Percentiles rank a stretch among this genome's conserved stretches.
Evolutionary conservation across 2,888 invertebrate species (phyloP).

Genomic region (Drosophila mulleri): DNA sequence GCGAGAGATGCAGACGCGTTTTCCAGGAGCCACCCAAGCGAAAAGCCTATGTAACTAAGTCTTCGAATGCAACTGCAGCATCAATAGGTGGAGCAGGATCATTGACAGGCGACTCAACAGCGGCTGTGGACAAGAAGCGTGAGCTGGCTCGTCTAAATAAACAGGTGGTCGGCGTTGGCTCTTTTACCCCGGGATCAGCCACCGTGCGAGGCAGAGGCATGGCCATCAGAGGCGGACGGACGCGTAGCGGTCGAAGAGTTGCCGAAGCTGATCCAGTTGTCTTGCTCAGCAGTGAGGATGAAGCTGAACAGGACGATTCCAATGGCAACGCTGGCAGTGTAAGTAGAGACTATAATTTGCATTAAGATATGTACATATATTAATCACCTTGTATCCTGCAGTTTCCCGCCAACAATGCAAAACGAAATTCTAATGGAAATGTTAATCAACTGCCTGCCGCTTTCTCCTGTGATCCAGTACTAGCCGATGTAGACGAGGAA

Average conservation of each 20-base stretch:
- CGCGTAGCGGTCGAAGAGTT: slow-evolving; percentile 84
- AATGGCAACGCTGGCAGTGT: slow-evolving; percentile 73
- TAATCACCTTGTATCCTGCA: slow-evolving; percentile 4
- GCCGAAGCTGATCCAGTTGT: slow-evolving; percentile 89
- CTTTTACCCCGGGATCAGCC: slow-evolving; percentile 42
- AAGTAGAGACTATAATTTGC: slow-evolving; percentile 21
- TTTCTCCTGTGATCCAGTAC: slow-evolving; percentile 81
- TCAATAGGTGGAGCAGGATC: slow-evolving; percentile 32
- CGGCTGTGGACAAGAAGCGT: slow-evolving; percentile 75
- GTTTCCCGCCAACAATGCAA: slow-evolving; percentile 45
- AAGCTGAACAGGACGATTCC: slow-evolving; percentile 86
- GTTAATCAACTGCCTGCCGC: slow-evolving; percentile 61
- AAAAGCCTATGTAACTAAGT: slow-evolving; percentile 70
- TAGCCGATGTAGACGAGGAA: slow-evolving; percentile 81
- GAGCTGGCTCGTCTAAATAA: slow-evolving; percentile 53
- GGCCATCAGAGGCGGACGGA: slow-evolving; percentile 83
- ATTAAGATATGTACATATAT: too few species aligned
- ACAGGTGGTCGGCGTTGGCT: slow-evolving; percentile 44
- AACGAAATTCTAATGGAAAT: slow-evolving; percentile 54
- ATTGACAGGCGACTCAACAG: slow-evolving; percentile 28
- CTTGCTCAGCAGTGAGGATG: slow-evolving; percentile 90
- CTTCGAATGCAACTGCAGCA: slow-evolving; percentile 39
- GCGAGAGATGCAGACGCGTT: slow-evolving; percentile 90
- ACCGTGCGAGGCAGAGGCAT: slow-evolving; percentile 68
- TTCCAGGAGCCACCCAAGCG: slow-evolving; percentile 90